These are phyloP conservation scores for Patiria miniata DNA, from an alignment of 35 echinoderm and acorn worm species.

Conservation along the genomic window DNA sequence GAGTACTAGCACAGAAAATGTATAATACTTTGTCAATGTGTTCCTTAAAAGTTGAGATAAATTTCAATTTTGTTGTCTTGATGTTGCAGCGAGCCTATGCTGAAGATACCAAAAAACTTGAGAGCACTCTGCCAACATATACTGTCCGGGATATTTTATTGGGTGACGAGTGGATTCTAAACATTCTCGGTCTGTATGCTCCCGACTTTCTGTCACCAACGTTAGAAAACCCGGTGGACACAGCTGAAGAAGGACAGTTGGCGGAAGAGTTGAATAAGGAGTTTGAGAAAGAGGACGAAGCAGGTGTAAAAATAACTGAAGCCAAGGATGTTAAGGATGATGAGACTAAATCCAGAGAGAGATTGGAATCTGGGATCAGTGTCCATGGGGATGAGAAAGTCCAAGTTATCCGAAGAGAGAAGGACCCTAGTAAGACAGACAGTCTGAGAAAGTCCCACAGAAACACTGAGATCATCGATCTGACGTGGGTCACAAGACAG, in stretches of 20 bases:
- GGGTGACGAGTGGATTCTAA: slow-evolving; percentile 77
- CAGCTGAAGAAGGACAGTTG: neutral
- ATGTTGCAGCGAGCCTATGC: slow-evolving; percentile 56
- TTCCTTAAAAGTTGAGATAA: no score
- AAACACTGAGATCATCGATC: neutral
- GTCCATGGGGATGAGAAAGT: neutral
- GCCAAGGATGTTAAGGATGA: neutral
- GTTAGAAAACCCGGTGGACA: no score
- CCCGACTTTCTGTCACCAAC: slow-evolving; percentile 15
- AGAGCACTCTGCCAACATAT: slow-evolving; percentile 36
- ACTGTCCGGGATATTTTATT: slow-evolving; percentile 49
- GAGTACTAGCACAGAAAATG: no score
- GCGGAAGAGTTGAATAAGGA: neutral
- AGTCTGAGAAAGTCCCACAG: neutral
- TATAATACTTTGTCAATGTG: no score
- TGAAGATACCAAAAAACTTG: slow-evolving; percentile 45
- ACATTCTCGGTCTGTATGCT: slow-evolving; percentile 70
- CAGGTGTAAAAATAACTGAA: neutral
- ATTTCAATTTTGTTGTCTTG: no score
- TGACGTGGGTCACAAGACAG: neutral
- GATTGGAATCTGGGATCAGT: neutral
- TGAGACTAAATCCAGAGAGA: neutral
- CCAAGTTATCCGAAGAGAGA: neutral
- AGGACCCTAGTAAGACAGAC: neutral
- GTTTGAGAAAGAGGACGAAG: neutral